Evolutionary conservation across 2,113 vertebrate species (phyloP).

Genomic region (Lycocorax pyrrhopterus): DNA sequence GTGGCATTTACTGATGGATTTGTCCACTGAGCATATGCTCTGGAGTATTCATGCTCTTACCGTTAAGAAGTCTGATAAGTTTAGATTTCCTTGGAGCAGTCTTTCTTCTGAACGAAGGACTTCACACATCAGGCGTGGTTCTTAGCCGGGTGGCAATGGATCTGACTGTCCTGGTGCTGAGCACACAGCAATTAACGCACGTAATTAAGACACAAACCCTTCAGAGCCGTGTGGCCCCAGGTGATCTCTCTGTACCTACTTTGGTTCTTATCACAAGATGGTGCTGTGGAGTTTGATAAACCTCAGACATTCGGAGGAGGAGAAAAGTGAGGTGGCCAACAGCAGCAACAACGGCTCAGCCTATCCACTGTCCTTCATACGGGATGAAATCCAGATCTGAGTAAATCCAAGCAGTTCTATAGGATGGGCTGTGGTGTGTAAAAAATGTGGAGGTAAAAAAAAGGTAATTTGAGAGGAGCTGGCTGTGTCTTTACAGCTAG

Average conservation of each 20-base stretch:
- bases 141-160: background rate
- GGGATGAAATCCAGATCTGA: background rate
- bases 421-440: background rate
- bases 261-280: constrained; percentile 43
- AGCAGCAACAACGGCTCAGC: no score
- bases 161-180: background rate
- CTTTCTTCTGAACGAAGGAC: background rate
- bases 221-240: background rate
- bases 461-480: background rate
- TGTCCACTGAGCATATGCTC: background rate
- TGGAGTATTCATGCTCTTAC: background rate
- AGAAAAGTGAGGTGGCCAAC: background rate
- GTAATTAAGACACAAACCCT: background rate
- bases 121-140: background rate
- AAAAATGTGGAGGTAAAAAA: background rate
- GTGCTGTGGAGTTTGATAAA: constrained; percentile 29
- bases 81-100: background rate
- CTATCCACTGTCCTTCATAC: background rate
- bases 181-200: background rate
- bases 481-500: background rate
- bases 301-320: background rate
- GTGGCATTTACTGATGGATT: background rate
- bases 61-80: background rate
- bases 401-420: background rate
- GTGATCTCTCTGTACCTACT: background rate